phyloP scores from a whole-genome alignment of 2,888 invertebrate species.

The Chorisops tibialis region DNA sequence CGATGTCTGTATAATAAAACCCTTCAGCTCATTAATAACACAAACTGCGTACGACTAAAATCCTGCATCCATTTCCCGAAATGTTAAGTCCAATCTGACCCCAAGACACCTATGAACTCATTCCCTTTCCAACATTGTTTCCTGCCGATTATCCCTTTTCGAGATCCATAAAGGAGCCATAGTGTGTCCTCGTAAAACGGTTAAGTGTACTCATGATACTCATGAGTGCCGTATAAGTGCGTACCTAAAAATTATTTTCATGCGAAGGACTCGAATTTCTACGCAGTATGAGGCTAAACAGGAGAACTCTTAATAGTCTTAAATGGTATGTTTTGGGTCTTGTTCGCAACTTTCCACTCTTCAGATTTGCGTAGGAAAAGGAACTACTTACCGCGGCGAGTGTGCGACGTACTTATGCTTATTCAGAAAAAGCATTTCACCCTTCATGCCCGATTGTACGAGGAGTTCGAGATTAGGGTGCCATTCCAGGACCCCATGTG shows the following conservation, averaged over 20 bases:
- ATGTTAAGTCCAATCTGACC: constrained; percentile 9
- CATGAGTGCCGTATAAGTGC: constrained; percentile 24
- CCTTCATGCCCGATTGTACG: not conserved
- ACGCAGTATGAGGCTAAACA: not conserved
- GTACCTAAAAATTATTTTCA: constrained; percentile 20
- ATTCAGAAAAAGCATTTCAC: not conserved
- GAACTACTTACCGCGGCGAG: no score
- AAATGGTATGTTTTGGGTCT: constrained; percentile 14
- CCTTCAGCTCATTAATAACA: constrained; percentile 22
- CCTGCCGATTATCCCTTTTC: constrained; percentile 22
- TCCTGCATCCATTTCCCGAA: no score
- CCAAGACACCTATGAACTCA: constrained; percentile 24
- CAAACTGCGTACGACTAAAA: not conserved
- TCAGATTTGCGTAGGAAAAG: not conserved
- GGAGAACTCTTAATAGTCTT: not conserved
- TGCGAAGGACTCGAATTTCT: not conserved
- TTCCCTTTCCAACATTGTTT: constrained; percentile 19
- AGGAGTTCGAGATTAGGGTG: not conserved
- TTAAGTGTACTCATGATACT: constrained; percentile 30
- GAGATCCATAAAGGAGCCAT: constrained; percentile 25
- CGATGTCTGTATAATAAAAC: constrained; percentile 20
- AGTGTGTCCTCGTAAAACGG: constrained; percentile 31
- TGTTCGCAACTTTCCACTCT: not conserved
- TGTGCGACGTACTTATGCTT: no score
- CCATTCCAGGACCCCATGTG: constrained; percentile 21